Evolutionary conservation across 2,888 invertebrate species (phyloP).

Genomic region (Pyrrhosoma nymphula): DNA sequence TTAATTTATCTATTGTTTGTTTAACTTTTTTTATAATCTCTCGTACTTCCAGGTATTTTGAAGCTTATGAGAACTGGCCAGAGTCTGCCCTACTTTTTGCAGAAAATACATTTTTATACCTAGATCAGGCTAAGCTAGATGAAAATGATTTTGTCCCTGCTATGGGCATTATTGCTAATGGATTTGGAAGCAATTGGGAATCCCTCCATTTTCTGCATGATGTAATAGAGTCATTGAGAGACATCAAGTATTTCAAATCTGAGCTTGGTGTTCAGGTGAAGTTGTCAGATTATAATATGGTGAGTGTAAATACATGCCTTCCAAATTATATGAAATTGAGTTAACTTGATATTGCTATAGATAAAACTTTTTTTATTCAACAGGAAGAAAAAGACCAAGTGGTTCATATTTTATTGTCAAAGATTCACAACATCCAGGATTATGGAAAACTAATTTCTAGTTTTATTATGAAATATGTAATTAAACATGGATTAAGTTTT

Average conservation of each 20-base stretch:
- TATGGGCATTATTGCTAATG: neutral
- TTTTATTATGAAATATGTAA: slow-evolving; percentile 41
- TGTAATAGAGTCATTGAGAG: slow-evolving; percentile 30
- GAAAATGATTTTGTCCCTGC: neutral
- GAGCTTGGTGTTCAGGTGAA: slow-evolving; percentile 34
- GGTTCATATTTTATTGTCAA: neutral
- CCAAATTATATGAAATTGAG: neutral
- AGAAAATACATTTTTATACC: neutral
- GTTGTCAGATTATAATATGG: slow-evolving; percentile 13
- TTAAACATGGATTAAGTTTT: slow-evolving; percentile 17
- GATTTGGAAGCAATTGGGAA: neutral
- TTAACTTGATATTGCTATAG: neutral
- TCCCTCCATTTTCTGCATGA: neutral
- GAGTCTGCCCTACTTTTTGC: neutral
- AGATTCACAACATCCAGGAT: neutral
- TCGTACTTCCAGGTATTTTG: neutral
- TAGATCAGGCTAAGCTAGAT: neutral
- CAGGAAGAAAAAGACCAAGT: slow-evolving; percentile 30
- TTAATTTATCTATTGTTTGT: too few species aligned
- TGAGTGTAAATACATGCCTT: neutral
- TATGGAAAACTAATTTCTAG: neutral
- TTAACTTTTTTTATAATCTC: neutral
- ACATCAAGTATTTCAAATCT: slow-evolving; percentile 26
- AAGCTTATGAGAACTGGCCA: slow-evolving; percentile 13
- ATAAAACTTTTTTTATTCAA: too few species aligned